These are phyloP conservation scores for Drosophila neocordata DNA, from an alignment of 1,140 invertebrate genomes.

Conservation along the genomic window DNA sequence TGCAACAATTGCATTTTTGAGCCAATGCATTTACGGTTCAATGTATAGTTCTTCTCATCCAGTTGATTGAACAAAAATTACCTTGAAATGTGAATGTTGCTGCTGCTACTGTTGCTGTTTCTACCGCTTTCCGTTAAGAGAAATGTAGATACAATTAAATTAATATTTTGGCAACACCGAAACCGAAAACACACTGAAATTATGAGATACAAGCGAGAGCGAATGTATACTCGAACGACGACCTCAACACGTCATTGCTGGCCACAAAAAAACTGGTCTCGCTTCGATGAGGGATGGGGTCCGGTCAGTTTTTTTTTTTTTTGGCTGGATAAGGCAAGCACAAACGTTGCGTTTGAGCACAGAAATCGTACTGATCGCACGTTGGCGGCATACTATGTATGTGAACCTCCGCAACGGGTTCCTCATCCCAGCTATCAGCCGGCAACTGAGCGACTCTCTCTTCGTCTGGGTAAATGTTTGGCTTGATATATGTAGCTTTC, in stretches of 20 bases:
- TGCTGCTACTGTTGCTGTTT: conserved; percentile 13
- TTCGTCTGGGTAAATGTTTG: conserved; percentile 16
- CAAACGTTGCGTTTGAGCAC: conserved; percentile 65
- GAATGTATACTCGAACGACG: conserved; percentile 23
- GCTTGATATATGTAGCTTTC: conserved; percentile 30
- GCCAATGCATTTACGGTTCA: neutral
- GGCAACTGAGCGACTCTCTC: conserved; percentile 26
- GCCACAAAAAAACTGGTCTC: conserved; percentile 66
- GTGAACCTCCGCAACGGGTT: conserved; percentile 20
- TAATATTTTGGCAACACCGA: conserved; percentile 62
- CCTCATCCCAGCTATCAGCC: conserved; percentile 37
- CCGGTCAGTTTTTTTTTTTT: conserved; percentile 34
- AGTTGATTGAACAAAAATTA: conserved; percentile 53
- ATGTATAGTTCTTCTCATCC: conserved; percentile 18
- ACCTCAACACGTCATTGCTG: conserved; percentile 64
- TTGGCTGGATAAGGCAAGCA: conserved; percentile 56
- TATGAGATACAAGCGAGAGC: conserved; percentile 29
- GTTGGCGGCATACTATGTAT: conserved; percentile 1
- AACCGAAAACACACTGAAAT: conserved; percentile 22
- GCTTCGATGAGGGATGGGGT: conserved; percentile 31
- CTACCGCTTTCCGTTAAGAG: conserved; percentile 39
- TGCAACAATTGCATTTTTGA: conserved; percentile 15
- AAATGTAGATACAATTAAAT: conserved; percentile 38
- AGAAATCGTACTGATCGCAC: conserved; percentile 66
- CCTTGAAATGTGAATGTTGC: conserved; percentile 57